These are phyloP conservation scores for Athene noctua DNA, from an alignment of 2,113 vertebrate genomes.

Conservation along the genomic window DNA sequence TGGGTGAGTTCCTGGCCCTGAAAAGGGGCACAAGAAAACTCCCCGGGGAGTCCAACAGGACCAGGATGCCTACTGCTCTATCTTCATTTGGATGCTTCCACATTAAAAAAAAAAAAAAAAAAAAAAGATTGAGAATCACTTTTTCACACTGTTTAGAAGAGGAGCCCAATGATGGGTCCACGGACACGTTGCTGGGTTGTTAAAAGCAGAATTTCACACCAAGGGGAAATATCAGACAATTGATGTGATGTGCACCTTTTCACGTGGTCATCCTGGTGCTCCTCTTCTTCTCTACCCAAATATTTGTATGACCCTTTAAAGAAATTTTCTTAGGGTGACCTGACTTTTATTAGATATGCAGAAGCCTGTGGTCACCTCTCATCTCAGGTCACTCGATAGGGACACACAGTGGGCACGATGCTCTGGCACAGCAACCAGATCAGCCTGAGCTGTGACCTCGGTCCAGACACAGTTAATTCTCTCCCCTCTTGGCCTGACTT, in stretches of 20 bases:
- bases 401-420: fast-evolving
- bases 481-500: not conserved
- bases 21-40: not conserved
- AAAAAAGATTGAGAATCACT: not conserved
- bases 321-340: not conserved
- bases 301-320: not conserved
- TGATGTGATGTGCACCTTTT: not conserved
- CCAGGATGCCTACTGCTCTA: constrained; percentile 28
- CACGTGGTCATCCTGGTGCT: fast-evolving
- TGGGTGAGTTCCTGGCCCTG: not conserved
- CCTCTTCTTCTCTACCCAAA: not conserved
- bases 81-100: not conserved
- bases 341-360: not conserved
- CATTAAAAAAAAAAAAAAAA: not conserved
- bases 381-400: not conserved
- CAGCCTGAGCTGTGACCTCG: not conserved
- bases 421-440: fast-evolving
- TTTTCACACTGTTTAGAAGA: not conserved
- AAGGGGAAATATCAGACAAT: not conserved
- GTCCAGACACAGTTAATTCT: not conserved
- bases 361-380: not conserved
- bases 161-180: not conserved
- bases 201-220: not conserved
- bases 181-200: not conserved
- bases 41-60: not conserved